A percentile compares a stretch with the other conserved stretches of the same genome.
Evolutionary conservation across 2,888 invertebrate species (phyloP).

Genomic region (Tenthredo scrophulariae): DNA sequence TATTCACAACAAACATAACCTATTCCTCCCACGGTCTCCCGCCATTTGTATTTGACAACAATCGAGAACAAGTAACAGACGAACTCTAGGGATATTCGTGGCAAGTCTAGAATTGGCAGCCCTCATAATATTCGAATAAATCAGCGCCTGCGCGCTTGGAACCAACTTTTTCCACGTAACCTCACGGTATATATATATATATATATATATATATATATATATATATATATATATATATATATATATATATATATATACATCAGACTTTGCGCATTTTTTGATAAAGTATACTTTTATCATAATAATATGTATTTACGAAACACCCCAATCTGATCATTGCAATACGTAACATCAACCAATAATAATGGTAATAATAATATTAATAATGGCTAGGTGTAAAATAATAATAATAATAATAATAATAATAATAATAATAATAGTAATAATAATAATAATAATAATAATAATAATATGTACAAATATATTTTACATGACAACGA

Average conservation of each 20-base stretch:
- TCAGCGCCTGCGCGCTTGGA: no score
- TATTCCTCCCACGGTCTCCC: no score
- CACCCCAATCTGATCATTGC: slow-evolving; percentile 20
- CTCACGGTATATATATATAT: no score
- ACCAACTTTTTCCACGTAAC: no score
- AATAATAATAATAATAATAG: slow-evolving; percentile 30
- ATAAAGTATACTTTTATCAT: neutral
- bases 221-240: no score
- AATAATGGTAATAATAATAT: slow-evolving; percentile 18
- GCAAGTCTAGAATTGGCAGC: no score
- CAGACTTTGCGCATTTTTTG: slow-evolving; percentile 7
- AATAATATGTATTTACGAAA: slow-evolving; percentile 7
- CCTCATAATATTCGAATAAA: no score
- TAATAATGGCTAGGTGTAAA: neutral
- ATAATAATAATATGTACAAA: slow-evolving; percentile 39
- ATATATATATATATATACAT: neutral
- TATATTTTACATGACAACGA: slow-evolving; percentile 40
- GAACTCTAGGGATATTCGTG: no score
- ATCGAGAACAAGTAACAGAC: no score
- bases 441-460: slow-evolving; percentile 25
- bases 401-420: slow-evolving; percentile 28
- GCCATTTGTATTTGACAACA: no score
- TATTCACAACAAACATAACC: no score
- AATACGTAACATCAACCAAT: slow-evolving; percentile 28
- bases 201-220: no score